Evolutionary conservation across 1,140 invertebrate species (phyloP).

Genomic region (Saccostrea cuccullata): DNA sequence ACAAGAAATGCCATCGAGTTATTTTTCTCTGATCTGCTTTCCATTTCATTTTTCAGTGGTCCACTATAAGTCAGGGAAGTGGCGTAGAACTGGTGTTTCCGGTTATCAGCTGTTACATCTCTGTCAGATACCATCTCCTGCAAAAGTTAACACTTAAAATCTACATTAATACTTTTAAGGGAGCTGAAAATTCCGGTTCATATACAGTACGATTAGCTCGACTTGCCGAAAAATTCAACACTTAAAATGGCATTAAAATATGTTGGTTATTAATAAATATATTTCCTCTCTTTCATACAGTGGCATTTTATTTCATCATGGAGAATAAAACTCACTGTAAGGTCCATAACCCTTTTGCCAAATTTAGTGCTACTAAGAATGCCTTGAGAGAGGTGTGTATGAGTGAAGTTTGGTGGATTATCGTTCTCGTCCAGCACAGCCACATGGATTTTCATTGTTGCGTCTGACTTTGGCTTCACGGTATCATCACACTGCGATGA

Average conservation of each 20-base stretch:
- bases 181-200: too few relatives aligned
- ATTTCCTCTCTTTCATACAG: background rate
- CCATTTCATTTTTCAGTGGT: background rate
- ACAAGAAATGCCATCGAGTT: background rate
- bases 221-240: background rate
- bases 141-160: background rate
- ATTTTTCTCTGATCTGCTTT: background rate
- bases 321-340: background rate
- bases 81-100: background rate
- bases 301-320: background rate
- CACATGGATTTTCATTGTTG: background rate
- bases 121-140: background rate
- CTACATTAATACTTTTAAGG: too few relatives aligned
- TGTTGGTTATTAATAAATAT: too few relatives aligned
- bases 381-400: background rate
- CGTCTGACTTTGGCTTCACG: background rate
- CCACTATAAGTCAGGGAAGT: background rate
- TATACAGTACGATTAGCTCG: too few relatives aligned
- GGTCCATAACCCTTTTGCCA: background rate
- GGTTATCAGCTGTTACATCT: background rate
- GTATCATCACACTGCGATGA: background rate
- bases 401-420: conserved; percentile 15
- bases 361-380: conserved; percentile 19
- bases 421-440: background rate
- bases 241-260: background rate